phyloP scores from a whole-genome alignment of 2,888 invertebrate genomes.

The Drosophila acutilabella region DNA sequence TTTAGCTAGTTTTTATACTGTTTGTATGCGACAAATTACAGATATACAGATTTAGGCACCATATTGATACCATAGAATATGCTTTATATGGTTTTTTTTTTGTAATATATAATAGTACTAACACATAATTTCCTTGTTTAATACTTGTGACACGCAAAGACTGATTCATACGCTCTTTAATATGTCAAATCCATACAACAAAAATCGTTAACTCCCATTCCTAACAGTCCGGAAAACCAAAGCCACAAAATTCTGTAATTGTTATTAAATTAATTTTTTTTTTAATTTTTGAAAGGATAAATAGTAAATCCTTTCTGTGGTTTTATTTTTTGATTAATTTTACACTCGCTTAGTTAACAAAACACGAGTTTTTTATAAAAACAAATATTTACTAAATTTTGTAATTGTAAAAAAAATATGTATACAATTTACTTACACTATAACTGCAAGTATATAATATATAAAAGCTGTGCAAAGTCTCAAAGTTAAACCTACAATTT shows the following conservation, averaged over 20 bases:
- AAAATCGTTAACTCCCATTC: slow-evolving; percentile 18
- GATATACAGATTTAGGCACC: slow-evolving; percentile 3
- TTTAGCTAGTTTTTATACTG: slow-evolving; percentile 63
- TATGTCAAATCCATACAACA: slow-evolving; percentile 40
- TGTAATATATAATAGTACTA: slow-evolving; percentile 46
- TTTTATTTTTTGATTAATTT: slow-evolving; percentile 36
- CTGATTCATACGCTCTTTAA: slow-evolving; percentile 72
- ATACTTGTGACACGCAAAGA: slow-evolving; percentile 79
- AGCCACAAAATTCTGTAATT: slow-evolving; percentile 13
- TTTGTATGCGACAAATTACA: slow-evolving; percentile 48
- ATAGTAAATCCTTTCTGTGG: slow-evolving; percentile 15
- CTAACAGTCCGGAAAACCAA: slow-evolving; percentile 12
- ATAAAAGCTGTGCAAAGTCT: slow-evolving; percentile 75
- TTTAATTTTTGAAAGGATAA: slow-evolving; percentile 4
- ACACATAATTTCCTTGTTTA: slow-evolving; percentile 57
- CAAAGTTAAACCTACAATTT: slow-evolving; percentile 76
- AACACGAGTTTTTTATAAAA: slow-evolving; percentile 59
- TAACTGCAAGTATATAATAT: slow-evolving; percentile 57
- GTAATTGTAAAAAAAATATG: slow-evolving; percentile 39
- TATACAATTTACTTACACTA: slow-evolving; percentile 35
- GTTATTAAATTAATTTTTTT: slow-evolving; percentile 2
- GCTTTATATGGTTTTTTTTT: slow-evolving; percentile 38
- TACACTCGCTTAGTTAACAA: slow-evolving; percentile 48
- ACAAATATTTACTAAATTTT: slow-evolving; percentile 63
- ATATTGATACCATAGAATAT: slow-evolving; percentile 10